These are phyloP conservation scores for Amaurobius ferox DNA, from an alignment of 2,888 invertebrate genomes.

Conservation along the genomic window DNA sequence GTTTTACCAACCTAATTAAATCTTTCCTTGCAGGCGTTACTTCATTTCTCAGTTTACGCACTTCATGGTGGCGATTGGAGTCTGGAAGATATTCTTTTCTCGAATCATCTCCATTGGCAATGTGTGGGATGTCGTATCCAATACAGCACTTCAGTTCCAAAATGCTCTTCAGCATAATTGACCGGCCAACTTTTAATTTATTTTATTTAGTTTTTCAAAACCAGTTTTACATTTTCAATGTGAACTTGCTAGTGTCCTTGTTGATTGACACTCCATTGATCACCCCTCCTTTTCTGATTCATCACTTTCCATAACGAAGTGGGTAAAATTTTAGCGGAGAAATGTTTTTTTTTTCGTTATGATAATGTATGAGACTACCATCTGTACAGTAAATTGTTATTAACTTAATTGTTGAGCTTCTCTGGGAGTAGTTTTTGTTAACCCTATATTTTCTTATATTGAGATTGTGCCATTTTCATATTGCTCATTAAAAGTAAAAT, in stretches of 20 bases:
- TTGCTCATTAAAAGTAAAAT: too few species aligned
- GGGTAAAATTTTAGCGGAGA: not conserved
- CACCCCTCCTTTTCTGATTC: not conserved
- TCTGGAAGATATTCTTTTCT: slow-evolving; percentile 67
- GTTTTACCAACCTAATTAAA: too few species aligned
- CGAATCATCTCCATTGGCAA: slow-evolving; percentile 40
- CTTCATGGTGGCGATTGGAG: slow-evolving; percentile 57
- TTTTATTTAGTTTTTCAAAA: not conserved
- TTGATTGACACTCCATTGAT: not conserved
- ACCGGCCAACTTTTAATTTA: not conserved
- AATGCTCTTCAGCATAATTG: not conserved
- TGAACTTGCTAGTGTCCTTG: not conserved
- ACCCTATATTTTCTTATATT: too few species aligned
- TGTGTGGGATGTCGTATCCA: slow-evolving; percentile 45
- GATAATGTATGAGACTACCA: too few species aligned
- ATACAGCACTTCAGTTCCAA: slow-evolving; percentile 36
- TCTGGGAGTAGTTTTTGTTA: too few species aligned
- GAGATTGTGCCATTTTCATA: too few species aligned
- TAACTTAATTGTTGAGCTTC: too few species aligned
- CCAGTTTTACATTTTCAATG: too few species aligned
- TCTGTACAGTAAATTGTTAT: too few species aligned
- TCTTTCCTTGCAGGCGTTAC: slow-evolving; percentile 42
- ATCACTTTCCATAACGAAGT: not conserved
- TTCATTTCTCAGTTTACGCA: slow-evolving; percentile 57
- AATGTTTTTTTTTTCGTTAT: too few species aligned